Evolutionary conservation across 2,113 vertebrate genomes (phyloP).

Genomic region (Pithys albifrons): DNA sequence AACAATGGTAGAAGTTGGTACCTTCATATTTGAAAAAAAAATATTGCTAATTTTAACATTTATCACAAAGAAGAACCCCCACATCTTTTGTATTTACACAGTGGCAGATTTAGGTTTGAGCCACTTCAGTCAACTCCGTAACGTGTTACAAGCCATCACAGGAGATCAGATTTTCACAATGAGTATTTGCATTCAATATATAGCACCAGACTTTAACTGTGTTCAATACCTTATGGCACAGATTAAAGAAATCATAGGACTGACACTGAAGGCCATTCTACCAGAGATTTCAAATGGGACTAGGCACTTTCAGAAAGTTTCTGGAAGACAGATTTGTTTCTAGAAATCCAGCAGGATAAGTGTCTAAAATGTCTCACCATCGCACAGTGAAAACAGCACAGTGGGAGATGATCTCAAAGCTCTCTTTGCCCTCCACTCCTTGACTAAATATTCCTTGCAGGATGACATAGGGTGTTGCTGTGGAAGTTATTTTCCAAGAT

Average conservation of each 20-base stretch:
- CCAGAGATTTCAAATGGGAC: not conserved
- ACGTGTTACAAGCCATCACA: not conserved
- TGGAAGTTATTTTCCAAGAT: not conserved
- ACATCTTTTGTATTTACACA: not conserved
- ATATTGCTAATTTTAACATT: not conserved
- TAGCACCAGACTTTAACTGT: not conserved
- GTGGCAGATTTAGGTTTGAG: not conserved
- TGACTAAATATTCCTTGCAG: not conserved
- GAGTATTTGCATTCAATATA: not conserved
- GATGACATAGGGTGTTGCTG: not conserved
- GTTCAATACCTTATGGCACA: not conserved
- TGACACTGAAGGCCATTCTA: not conserved
- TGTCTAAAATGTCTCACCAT: not conserved
- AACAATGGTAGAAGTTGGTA: not conserved
- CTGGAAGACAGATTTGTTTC: not conserved
- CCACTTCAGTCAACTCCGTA: not conserved
- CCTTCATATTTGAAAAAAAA: not conserved
- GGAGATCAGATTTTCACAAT: not conserved
- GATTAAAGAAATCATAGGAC: not conserved
- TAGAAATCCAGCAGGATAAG: not conserved
- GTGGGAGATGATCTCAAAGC: not conserved
- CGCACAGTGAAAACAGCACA: accelerated
- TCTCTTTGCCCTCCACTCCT: not conserved
- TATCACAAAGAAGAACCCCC: not conserved
- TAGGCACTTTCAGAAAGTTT: not conserved